These are phyloP conservation scores for Pachliopta kotzebuea DNA, from an alignment of 2,888 invertebrate species.

Conservation along the genomic window DNA sequence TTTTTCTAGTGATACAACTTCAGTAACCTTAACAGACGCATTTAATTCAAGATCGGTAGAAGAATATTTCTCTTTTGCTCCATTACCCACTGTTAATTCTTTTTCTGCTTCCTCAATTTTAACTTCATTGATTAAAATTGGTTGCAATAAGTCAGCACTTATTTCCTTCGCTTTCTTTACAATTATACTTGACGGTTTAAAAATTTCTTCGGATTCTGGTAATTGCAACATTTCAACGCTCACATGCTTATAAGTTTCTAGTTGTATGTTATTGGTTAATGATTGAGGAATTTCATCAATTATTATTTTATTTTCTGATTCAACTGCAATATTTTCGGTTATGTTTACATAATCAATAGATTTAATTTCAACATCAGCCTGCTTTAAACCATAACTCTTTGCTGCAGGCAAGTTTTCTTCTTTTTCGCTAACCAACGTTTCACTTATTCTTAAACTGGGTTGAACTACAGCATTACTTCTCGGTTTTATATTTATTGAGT, in stretches of 20 bases:
- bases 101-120: slow-evolving; percentile 63
- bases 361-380: slow-evolving; percentile 63
- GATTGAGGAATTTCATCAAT: slow-evolving; percentile 38
- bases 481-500: slow-evolving; percentile 38
- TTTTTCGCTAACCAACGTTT: slow-evolving; percentile 52
- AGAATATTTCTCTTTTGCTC: slow-evolving; percentile 37
- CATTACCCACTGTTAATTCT: slow-evolving; percentile 38
- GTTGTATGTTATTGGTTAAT: slow-evolving; percentile 39
- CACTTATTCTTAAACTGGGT: slow-evolving; percentile 46
- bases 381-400: slow-evolving; percentile 45
- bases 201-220: slow-evolving; percentile 46
- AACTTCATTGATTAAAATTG: slow-evolving; percentile 67
- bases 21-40: slow-evolving; percentile 42
- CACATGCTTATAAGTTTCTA: slow-evolving; percentile 49
- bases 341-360: slow-evolving; percentile 59
- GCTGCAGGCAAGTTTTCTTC: slow-evolving; percentile 41
- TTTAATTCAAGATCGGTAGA: slow-evolving; percentile 47
- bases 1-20: slow-evolving; percentile 45
- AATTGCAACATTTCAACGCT: slow-evolving; percentile 47
- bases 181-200: slow-evolving; percentile 34
- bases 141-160: slow-evolving; percentile 44
- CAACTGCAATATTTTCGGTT: slow-evolving; percentile 47
- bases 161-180: slow-evolving; percentile 42
- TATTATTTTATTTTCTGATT: slow-evolving; percentile 49
- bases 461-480: slow-evolving; percentile 50